phyloP scores from a whole-genome alignment of 1,140 invertebrate genomes.

The Teleogryllus occipitalis region DNA sequence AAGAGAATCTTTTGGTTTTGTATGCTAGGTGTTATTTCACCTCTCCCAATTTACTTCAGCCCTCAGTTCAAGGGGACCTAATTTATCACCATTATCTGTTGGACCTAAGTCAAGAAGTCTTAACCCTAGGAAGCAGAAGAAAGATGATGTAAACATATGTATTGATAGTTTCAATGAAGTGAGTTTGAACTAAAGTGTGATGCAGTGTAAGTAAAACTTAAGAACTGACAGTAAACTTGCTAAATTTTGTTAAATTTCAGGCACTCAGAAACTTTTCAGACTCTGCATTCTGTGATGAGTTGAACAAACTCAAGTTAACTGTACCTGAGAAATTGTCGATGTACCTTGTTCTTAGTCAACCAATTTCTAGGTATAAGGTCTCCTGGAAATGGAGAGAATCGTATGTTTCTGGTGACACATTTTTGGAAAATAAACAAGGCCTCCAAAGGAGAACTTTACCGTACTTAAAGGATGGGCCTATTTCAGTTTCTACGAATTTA shows the following conservation, averaged over 20 bases:
- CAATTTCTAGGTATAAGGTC: constrained; percentile 26
- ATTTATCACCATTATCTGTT: constrained; percentile 29
- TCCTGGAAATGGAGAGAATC: constrained; percentile 34
- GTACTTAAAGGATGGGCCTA: not conserved
- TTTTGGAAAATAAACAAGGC: constrained; percentile 36
- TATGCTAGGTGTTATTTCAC: constrained; percentile 38
- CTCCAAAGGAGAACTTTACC: constrained; percentile 24
- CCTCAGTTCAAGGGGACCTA: constrained; percentile 31
- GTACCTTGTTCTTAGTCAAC: constrained; percentile 21
- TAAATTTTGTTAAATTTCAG: constrained; percentile 25
- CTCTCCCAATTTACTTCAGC: constrained; percentile 36
- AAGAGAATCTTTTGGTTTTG: not conserved
- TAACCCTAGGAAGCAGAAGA: constrained; percentile 29
- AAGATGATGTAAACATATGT: constrained; percentile 30
- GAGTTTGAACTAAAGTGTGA: constrained; percentile 24
- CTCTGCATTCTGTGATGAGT: constrained; percentile 29
- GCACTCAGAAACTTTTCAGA: constrained; percentile 34
- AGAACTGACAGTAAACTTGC: not conserved
- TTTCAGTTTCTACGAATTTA: not conserved
- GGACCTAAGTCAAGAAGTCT: constrained; percentile 26
- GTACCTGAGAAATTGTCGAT: constrained; percentile 29
- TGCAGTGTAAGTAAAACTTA: constrained; percentile 12
- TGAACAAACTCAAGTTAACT: constrained; percentile 27
- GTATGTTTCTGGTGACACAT: constrained; percentile 32
- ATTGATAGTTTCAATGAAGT: constrained; percentile 3